Conservation (phyloP, 2,113 vertebrate genomes). For the Empidonax alnorum region DNA sequence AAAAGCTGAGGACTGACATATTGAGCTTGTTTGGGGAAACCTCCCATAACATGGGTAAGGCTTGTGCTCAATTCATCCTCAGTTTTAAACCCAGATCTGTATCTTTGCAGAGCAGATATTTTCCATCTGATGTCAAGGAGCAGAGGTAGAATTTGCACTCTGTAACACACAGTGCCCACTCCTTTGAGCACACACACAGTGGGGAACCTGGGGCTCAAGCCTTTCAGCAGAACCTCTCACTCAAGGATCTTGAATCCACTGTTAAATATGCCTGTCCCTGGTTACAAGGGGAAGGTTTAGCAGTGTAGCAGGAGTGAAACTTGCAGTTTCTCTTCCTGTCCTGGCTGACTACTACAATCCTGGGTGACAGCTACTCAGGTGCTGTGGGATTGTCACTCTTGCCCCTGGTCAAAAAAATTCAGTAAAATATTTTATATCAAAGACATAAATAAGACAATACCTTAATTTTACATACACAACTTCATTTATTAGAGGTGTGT, state of each 20-base stretch:
- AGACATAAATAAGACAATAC: neutral
- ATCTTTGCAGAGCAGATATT: neutral
- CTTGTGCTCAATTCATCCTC: neutral
- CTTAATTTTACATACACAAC: neutral
- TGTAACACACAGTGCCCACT: neutral
- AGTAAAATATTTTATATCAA: neutral
- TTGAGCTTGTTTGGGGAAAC: neutral
- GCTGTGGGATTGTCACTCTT: neutral
- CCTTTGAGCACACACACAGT: neutral
- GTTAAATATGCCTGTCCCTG: too few species aligned
- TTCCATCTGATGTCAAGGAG: neutral
- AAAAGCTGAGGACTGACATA: neutral
- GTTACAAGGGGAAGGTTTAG: neutral
- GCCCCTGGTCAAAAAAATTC: neutral
- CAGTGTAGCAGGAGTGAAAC: neutral
- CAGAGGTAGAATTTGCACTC: neutral
- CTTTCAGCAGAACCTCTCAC: neutral
- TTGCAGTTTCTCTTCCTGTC: neutral
- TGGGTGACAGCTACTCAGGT: neutral
- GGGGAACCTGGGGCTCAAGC: neutral
- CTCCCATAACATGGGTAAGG: neutral
- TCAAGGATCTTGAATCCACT: neutral
- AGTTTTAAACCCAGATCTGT: neutral
- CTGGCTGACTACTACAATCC: neutral
- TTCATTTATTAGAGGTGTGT: neutral